Percentiles rank a stretch among this genome's conserved stretches.
These are phyloP conservation scores for Willowsia nigromaculata DNA, from an alignment of 2,888 invertebrate species.

Conservation along the genomic window DNA sequence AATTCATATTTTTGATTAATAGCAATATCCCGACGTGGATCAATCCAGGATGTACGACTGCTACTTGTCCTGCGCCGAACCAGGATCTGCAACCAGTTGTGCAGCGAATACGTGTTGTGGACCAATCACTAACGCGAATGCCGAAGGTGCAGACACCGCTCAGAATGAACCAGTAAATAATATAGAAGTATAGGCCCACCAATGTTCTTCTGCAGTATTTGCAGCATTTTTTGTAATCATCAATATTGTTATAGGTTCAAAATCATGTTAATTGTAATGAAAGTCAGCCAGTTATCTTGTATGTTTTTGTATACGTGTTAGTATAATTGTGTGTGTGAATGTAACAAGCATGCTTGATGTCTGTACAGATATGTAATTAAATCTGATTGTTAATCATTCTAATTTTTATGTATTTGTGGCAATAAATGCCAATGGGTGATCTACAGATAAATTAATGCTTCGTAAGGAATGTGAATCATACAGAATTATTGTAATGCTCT, in stretches of 20 bases:
- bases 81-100: slow-evolving; percentile 85
- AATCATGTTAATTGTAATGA: slow-evolving; percentile 20
- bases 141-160: slow-evolving; percentile 10
- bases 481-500: neutral
- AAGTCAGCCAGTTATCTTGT: slow-evolving; percentile 24
- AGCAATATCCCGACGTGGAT: slow-evolving; percentile 75
- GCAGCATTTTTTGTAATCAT: slow-evolving; percentile 23
- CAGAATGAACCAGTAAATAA: slow-evolving; percentile 1
- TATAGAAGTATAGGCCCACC: slow-evolving; percentile 41
- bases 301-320: slow-evolving; percentile 14
- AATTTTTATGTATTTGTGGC: neutral
- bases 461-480: neutral
- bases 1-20: neutral
- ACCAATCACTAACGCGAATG: slow-evolving; percentile 80
- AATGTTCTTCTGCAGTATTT: slow-evolving; percentile 26
- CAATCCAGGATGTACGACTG: slow-evolving; percentile 83
- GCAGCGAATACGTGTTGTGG: slow-evolving; percentile 94
- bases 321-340: neutral
- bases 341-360: neutral
- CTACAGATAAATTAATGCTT: neutral
- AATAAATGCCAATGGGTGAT: neutral
- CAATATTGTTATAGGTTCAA: neutral
- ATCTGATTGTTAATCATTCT: neutral
- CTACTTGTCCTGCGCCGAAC: slow-evolving; percentile 92
- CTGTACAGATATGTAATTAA: neutral